These are phyloP conservation scores for Papilio helenus DNA, from an alignment of 1,140 invertebrate species.

Conservation along the genomic window DNA sequence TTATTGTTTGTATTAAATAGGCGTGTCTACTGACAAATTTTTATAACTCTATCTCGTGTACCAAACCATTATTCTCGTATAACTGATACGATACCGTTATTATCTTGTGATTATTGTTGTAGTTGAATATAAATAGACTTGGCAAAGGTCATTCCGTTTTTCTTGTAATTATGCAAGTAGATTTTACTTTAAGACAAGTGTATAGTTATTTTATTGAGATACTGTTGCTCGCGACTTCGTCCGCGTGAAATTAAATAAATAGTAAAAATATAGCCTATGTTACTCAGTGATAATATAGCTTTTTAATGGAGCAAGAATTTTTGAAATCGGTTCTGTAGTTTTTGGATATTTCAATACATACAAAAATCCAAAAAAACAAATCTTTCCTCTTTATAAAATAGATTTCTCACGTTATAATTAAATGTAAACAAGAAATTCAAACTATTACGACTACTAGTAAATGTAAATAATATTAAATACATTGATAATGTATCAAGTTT, in stretches of 20 bases:
- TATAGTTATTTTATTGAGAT: background rate
- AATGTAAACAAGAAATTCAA: background rate
- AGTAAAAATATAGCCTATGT: too few species aligned
- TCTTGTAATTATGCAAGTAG: background rate
- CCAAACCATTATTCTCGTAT: background rate
- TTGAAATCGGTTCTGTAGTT: too few species aligned
- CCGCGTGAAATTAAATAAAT: too few species aligned
- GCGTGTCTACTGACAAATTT: constrained; percentile 18
- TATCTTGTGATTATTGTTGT: background rate
- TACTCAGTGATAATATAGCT: too few species aligned
- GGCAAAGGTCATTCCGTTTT: constrained; percentile 14
- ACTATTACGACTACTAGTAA: too few species aligned
- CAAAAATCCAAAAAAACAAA: too few species aligned
- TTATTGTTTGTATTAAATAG: background rate
- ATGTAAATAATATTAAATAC: too few species aligned
- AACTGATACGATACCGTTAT: background rate
- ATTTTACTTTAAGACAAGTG: background rate
- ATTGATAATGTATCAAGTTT: background rate
- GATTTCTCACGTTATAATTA: too few species aligned
- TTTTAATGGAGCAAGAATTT: too few species aligned
- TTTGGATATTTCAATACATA: too few species aligned
- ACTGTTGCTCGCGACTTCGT: too few species aligned
- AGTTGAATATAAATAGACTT: background rate
- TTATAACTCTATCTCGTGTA: constrained; percentile 27
- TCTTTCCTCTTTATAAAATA: too few species aligned